Evolutionary conservation across 2,113 vertebrate genomes (phyloP).

Genomic region (Scopus umbretta): DNA sequence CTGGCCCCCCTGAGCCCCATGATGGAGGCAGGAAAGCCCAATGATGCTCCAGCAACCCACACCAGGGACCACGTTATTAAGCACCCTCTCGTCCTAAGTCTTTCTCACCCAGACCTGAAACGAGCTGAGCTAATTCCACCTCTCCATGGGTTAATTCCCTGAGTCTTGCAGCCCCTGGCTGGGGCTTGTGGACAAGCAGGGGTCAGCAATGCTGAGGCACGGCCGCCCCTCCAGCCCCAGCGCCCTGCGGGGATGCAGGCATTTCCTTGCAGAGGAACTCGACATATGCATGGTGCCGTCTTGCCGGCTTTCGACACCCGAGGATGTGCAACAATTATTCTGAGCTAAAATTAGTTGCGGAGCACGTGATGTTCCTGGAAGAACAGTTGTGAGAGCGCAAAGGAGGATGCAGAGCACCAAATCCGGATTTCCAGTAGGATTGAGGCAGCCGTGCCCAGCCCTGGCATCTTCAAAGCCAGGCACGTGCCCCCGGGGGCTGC

Average conservation of each 20-base stretch:
- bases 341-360: not conserved
- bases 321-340: not conserved
- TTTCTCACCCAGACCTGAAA: not conserved
- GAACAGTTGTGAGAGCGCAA: not conserved
- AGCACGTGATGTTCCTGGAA: constrained; percentile 44
- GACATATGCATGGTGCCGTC: not conserved
- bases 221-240: not conserved
- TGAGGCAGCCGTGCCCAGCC: not conserved
- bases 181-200: not conserved
- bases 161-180: not conserved
- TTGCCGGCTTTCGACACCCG: not conserved
- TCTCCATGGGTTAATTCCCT: not conserved
- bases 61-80: fast-evolving
- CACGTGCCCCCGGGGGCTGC: fast-evolving
- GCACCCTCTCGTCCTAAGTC: not conserved
- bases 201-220: no score
- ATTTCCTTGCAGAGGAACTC: not conserved
- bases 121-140: not conserved
- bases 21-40: fast-evolving
- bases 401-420: not conserved
- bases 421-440: not conserved
- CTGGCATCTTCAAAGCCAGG: not conserved
- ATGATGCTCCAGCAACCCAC: not conserved
- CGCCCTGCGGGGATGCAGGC: not conserved
- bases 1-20: not conserved